These are phyloP conservation scores for Opisthocomus hoazin DNA, from an alignment of 2,113 vertebrate genomes.

Conservation along the genomic window DNA sequence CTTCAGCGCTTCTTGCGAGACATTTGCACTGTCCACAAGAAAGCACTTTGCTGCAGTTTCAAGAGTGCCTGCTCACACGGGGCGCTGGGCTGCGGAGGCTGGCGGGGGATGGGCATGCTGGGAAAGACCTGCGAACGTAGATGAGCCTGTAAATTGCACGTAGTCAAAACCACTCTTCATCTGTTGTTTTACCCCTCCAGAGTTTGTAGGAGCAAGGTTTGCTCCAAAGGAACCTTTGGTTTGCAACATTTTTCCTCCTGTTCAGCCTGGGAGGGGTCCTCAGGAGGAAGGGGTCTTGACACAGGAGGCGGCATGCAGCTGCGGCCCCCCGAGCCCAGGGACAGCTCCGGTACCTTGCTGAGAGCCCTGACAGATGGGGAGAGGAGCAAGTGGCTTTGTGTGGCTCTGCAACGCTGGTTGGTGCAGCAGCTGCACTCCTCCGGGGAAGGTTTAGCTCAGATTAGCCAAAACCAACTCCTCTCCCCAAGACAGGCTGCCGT, in stretches of 20 bases:
- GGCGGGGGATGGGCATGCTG: neutral
- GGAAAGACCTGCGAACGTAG: neutral
- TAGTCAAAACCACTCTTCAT: neutral
- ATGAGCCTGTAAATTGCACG: rapidly evolving
- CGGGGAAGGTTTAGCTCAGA: conserved; percentile 44
- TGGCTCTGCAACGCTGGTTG: neutral
- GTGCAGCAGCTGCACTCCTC: conserved; percentile 44
- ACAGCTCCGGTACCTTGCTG: neutral
- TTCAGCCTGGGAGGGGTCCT: neutral
- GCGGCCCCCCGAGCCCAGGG: neutral
- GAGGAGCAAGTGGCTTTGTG: neutral
- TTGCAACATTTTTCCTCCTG: neutral
- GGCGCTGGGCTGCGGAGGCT: neutral
- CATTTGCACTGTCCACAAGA: neutral
- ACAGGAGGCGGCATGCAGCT: neutral
- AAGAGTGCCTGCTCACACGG: neutral
- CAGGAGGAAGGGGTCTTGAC: neutral
- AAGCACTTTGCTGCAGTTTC: neutral
- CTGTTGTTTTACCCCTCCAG: neutral
- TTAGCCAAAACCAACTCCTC: conserved; percentile 32
- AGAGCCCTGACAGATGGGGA: neutral
- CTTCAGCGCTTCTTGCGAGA: neutral
- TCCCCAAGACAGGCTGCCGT: neutral
- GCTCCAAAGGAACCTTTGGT: neutral
- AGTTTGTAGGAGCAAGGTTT: neutral